Conservation (phyloP, 2,113 vertebrate genomes). For the Cinclus mexicanus region DNA sequence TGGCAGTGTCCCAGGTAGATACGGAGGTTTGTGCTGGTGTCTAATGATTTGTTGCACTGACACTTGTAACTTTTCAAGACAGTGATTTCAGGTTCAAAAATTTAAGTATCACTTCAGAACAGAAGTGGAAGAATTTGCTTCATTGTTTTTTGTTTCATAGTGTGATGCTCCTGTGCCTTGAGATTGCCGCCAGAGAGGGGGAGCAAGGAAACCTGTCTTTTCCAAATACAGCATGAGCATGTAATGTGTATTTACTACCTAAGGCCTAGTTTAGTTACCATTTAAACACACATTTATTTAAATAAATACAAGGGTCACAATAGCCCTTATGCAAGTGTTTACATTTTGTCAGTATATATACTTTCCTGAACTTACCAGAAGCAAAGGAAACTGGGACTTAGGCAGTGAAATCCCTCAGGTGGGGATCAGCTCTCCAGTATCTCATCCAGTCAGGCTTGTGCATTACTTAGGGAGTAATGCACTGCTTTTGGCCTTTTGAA, state of each 20-base stretch:
- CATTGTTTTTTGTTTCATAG: neutral
- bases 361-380: neutral
- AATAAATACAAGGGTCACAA: neutral
- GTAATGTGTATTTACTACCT: neutral
- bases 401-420: neutral
- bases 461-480: neutral
- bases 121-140: neutral
- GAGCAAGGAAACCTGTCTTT: neutral
- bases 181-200: neutral
- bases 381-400: neutral
- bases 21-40: neutral
- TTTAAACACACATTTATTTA: neutral
- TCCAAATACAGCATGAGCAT: neutral
- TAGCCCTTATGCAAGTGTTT: neutral
- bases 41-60: neutral
- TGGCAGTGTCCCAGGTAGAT: neutral
- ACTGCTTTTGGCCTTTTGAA: neutral
- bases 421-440: rapidly evolving
- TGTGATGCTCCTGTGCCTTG: neutral
- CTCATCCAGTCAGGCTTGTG: neutral
- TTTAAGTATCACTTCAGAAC: neutral
- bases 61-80: neutral
- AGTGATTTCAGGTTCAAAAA: neutral
- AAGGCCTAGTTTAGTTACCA: neutral
- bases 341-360: neutral